phyloP scores from a whole-genome alignment of 2,113 vertebrate species.

The Ciconia boyciana region DNA sequence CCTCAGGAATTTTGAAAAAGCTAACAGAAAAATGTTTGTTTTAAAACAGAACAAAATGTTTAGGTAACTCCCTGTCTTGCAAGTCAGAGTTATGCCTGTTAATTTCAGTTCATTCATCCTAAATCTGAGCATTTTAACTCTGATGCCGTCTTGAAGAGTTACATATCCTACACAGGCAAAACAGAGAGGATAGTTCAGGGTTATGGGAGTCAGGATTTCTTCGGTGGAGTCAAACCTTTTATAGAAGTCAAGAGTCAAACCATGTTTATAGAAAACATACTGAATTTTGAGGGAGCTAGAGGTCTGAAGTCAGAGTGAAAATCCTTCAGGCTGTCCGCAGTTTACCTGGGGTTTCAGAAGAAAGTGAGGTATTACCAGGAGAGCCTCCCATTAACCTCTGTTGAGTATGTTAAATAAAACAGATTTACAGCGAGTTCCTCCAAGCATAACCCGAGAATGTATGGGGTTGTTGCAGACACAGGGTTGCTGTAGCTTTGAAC shows the following conservation, averaged over 20 bases:
- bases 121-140: background rate
- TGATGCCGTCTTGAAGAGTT: background rate
- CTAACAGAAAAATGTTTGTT: background rate
- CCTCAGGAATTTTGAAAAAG: background rate
- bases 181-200: background rate
- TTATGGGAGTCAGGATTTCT: background rate
- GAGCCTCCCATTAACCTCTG: background rate
- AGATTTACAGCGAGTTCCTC: background rate
- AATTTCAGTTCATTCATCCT: background rate
- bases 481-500: background rate
- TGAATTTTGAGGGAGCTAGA: background rate
- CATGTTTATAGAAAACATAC: background rate
- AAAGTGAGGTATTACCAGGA: background rate
- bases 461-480: background rate
- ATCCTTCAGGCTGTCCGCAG: background rate
- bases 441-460: background rate
- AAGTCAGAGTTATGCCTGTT: background rate
- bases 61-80: background rate
- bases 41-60: constrained; percentile 1
- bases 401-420: background rate
- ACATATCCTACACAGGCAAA: background rate
- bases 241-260: background rate
- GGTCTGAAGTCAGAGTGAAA: background rate
- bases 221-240: background rate
- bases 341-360: background rate